Percentiles rank a stretch among this genome's conserved stretches.
These are phyloP conservation scores for Ashinkailepas kermadecensis DNA, from an alignment of 2,888 invertebrate species.

Conservation along the genomic window DNA sequence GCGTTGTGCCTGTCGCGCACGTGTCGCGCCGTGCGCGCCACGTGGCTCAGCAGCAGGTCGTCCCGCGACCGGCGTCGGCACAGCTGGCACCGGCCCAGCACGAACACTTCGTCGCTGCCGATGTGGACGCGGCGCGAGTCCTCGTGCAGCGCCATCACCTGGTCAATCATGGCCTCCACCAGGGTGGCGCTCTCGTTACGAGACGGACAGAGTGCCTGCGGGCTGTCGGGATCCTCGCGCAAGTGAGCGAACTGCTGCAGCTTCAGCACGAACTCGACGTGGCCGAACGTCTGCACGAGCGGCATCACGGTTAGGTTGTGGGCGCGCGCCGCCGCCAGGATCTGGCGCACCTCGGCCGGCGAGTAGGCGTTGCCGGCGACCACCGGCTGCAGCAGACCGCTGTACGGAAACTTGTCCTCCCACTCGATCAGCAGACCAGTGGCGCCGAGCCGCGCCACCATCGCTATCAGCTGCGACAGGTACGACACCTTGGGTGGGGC, in stretches of 20 bases:
- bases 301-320: slow-evolving; percentile 50
- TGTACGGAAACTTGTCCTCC: slow-evolving; percentile 55
- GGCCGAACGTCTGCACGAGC: slow-evolving; percentile 48
- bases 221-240: slow-evolving; percentile 39
- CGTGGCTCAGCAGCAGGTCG: slow-evolving; percentile 36
- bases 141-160: slow-evolving; percentile 42
- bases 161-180: slow-evolving; percentile 37
- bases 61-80: slow-evolving; percentile 42
- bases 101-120: slow-evolving; percentile 66
- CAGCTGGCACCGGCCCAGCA: slow-evolving; percentile 58
- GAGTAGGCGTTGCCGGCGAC: slow-evolving; percentile 45
- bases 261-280: slow-evolving; percentile 44
- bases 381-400: slow-evolving; percentile 37
- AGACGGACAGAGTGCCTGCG: slow-evolving; percentile 42
- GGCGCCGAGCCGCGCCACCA: slow-evolving; percentile 54
- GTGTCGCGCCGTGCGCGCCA: slow-evolving; percentile 39
- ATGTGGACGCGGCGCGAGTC: slow-evolving; percentile 54
- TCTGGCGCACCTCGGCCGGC: slow-evolving; percentile 37
- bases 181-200: slow-evolving; percentile 37
- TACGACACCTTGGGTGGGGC: slow-evolving; percentile 47
- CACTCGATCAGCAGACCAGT: slow-evolving; percentile 52
- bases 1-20: slow-evolving; percentile 41
- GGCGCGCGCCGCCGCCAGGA: slow-evolving; percentile 38
- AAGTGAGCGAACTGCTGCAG: slow-evolving; percentile 38
- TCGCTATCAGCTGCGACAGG: slow-evolving; percentile 52